phyloP scores from a whole-genome alignment of 1,140 invertebrate genomes.

The Oedothorax gibbosus region DNA sequence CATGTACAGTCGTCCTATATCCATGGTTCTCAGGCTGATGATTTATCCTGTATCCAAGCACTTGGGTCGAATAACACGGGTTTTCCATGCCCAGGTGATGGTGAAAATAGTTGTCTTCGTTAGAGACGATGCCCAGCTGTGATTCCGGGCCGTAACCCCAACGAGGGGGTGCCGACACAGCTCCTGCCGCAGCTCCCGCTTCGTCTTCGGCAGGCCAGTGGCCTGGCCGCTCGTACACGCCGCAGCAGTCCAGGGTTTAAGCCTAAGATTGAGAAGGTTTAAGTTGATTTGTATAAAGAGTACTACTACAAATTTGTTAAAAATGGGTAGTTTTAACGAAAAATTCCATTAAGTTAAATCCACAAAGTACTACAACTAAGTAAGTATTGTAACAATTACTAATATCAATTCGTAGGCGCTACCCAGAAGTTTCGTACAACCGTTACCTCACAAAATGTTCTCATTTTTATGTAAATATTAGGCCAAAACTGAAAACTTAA shows the following conservation, averaged over 20 bases:
- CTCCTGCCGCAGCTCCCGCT: background rate
- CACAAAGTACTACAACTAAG: too few species aligned
- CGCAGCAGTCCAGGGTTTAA: slow-evolving; percentile 28
- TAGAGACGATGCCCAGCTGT: slow-evolving; percentile 23
- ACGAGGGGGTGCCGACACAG: background rate
- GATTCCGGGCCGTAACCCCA: slow-evolving; percentile 44
- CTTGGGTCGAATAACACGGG: slow-evolving; percentile 11
- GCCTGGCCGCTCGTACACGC: slow-evolving; percentile 37
- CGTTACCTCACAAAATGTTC: too few species aligned
- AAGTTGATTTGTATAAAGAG: too few species aligned
- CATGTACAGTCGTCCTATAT: slow-evolving; percentile 12
- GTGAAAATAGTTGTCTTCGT: slow-evolving; percentile 16
- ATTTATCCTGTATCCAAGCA: background rate
- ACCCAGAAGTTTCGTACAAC: too few species aligned
- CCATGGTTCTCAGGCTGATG: background rate
- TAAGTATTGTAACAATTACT: too few species aligned
- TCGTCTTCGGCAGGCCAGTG: slow-evolving; percentile 33
- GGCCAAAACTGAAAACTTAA: too few species aligned
- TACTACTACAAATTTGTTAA: too few species aligned
- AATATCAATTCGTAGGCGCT: too few species aligned
- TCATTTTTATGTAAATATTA: too few species aligned
- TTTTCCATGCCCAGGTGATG: slow-evolving; percentile 23
- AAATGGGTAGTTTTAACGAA: too few species aligned
- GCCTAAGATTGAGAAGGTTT: too few species aligned
- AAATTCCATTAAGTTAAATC: too few species aligned